Percentiles rank a stretch among this genome's conserved stretches.
Evolutionary conservation across 2,113 vertebrate species (phyloP).

Genomic region (Ceyx melanurus): DNA sequence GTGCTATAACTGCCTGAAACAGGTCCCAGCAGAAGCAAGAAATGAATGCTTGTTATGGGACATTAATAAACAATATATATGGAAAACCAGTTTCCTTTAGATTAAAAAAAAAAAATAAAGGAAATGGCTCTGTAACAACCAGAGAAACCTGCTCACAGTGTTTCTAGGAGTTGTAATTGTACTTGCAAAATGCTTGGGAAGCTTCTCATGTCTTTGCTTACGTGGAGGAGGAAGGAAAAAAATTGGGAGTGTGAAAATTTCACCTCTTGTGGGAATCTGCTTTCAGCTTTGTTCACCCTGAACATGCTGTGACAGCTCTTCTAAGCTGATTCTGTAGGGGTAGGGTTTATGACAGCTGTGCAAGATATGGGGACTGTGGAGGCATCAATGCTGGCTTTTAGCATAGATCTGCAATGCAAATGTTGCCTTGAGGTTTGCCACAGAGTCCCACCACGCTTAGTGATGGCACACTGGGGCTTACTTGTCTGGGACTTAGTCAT

Average conservation of each 20-base stretch:
- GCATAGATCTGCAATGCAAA: neutral
- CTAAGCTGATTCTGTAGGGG: neutral
- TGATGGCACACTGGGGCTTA: neutral
- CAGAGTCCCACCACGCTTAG: neutral
- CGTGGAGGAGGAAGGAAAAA: neutral
- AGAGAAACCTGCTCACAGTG: neutral
- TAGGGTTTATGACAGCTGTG: neutral
- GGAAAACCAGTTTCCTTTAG: neutral
- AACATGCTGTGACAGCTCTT: neutral
- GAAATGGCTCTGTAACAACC: neutral
- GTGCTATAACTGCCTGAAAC: neutral
- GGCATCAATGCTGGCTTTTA: neutral
- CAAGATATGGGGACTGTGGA: rapidly evolving
- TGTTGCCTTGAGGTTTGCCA: neutral
- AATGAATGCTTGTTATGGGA: neutral
- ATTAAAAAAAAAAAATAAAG: neutral
- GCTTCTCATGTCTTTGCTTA: neutral
- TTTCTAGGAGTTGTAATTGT: neutral
- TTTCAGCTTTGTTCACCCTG: neutral
- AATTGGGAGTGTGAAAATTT: neutral
- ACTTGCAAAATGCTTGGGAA: neutral
- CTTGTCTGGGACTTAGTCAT: neutral
- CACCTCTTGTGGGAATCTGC: neutral
- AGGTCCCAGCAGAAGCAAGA: neutral
- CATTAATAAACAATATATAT: neutral